phyloP scores from a whole-genome alignment of 2,888 invertebrate genomes.

The Xylophagus ater region DNA sequence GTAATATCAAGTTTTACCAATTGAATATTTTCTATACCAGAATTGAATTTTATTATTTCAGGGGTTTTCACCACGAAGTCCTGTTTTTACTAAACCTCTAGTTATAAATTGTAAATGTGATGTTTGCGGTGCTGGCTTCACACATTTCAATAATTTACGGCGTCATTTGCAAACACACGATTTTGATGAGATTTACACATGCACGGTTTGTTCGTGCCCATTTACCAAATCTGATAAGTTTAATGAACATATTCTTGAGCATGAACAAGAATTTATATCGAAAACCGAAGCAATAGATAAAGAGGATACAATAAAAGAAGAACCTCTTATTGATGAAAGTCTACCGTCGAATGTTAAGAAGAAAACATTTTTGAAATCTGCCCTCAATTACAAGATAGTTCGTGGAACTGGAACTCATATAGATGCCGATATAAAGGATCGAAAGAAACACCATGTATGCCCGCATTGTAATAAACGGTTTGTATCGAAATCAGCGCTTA shows the following conservation, averaged over 20 bases:
- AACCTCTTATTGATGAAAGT: conserved; percentile 34
- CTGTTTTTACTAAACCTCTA: background rate
- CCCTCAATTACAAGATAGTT: too few species aligned
- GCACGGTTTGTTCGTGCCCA: conserved; percentile 20
- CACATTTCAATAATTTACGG: conserved; percentile 28
- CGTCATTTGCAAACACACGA: conserved; percentile 37
- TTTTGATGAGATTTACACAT: conserved; percentile 41
- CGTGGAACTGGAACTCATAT: too few species aligned
- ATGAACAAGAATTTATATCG: background rate
- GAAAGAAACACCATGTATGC: conserved; percentile 7
- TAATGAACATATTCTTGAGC: conserved; percentile 1
- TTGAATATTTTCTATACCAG: too few species aligned
- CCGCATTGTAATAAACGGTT: conserved; percentile 8
- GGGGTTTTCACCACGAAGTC: too few species aligned
- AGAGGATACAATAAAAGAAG: conserved; percentile 6
- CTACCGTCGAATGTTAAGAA: conserved; percentile 24
- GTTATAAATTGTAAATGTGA: conserved; percentile 24
- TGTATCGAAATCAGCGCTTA: conserved; percentile 40
- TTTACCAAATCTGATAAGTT: conserved; percentile 2
- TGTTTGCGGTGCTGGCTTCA: conserved; percentile 34
- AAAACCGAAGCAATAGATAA: background rate
- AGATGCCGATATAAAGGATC: background rate
- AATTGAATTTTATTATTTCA: too few species aligned
- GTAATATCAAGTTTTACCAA: too few species aligned
- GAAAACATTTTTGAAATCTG: background rate